Base-by-base conservation (phyloP, 2,797 vertebrate genomes). In the Semaprochilodus insignis region DNA sequence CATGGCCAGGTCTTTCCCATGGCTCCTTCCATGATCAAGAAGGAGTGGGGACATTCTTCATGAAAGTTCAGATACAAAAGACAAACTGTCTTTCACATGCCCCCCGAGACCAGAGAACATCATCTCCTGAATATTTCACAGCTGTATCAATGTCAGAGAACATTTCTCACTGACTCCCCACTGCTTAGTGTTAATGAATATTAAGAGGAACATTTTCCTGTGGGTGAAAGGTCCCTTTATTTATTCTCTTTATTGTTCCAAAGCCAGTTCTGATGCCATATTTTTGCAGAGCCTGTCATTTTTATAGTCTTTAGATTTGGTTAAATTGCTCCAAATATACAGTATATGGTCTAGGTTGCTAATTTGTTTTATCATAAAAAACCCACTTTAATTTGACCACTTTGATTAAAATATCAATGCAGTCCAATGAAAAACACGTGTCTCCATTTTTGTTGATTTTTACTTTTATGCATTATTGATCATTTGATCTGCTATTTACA, bases 191-290 rank as follows among this genome's bases (percentile, higher is more conserved):
- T 87, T 92, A 91, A 92, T 93, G 90, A 92, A 92, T 91, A 91
- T 92, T 91, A 90, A 92, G 90, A 89, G 81, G 87, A 87, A 93
- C 90, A 91, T 91, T 91, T 91, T 92, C 91, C 90, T 91, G 85
- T 88, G 90, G 90, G 89, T 89, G 86, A 90, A 85, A 71, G 83
- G 81, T 81, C 87, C 83, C 78, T 91, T 91, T 91, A 91, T 91
- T 90, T 91, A 89, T 92, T 93, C 90, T 82, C 80, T 93, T 91
- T 88, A 90, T 92, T 91, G 87, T 91, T 91, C 88, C 78, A 88
- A 90, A 91, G 66, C 72, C 59, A 76, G 54, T 70, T 70, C 74
- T 69, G 54, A 74, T 84, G 74, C 80, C 48, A 78, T 81, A 81
- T 87, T 84, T 80, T 1, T 59, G 76, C 55, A 63, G 71, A 72